Evolutionary conservation across 2,113 vertebrate species (phyloP), one percentile per base, ranked within the genome.

Genomic region (Mirza zaza): DNA sequence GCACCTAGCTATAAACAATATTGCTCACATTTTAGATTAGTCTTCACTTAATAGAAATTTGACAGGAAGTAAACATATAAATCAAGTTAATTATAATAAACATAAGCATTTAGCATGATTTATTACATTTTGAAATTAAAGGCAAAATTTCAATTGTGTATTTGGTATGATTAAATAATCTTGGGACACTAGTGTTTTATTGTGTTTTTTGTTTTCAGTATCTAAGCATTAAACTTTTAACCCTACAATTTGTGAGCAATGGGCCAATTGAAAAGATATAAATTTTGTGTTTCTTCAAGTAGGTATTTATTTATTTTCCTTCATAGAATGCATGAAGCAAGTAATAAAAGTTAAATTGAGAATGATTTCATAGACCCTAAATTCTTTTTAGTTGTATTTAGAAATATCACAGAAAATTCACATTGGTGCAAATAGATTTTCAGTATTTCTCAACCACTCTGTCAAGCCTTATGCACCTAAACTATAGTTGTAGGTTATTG

Each of bases 51-150:
- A 57, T 21, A 92, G 93, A 36, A 48, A 48, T 61, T 79, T 95
- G 55, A 70, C 59, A 96, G 84, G 63, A 92, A 5, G 12, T 94
- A 42, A 76, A 93, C 45, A 87, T 97, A 55, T 63, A 70, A 95
- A 34, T 34, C 52, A 91, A 55, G 50, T 52, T 42, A 93, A 42
- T 96, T 82, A 36, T 82, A 97, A 23, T 65, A 77, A 77, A 39
- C 13, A 1, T 9, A 96, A 59, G 12, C 34, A 57, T 88, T 93
- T 87, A 94, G 45, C 63, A 48, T 65, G 79, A 97, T 93, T 95
- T 70, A 3, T 67, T 48, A 15, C 76, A 75, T 91, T 97, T 81
- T 73, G 13, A 36, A 90, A 61, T 96, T 65, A 88, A 48, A 73
- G 32, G 48, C 42, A 82, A 86, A 92, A 65, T 39, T 57, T 87